Evolutionary conservation across 2,113 vertebrate species (phyloP).

Genomic region (Sarotherodon lohbergeri): DNA sequence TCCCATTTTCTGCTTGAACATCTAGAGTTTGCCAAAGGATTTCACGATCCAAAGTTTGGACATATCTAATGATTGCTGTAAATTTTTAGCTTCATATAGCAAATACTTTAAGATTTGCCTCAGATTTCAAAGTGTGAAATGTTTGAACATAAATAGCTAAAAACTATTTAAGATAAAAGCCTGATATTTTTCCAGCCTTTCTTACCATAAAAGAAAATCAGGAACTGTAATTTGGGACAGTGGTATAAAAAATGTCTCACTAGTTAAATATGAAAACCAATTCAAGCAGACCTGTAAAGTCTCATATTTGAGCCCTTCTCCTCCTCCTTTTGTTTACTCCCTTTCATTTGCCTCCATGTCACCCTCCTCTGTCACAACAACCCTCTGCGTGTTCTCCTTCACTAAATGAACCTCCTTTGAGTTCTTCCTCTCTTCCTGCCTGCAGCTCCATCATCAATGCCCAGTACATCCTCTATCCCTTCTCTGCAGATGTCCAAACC

Average conservation of each 20-base stretch:
- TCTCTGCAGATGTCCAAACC: background rate
- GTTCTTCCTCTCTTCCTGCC: background rate
- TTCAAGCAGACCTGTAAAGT: background rate
- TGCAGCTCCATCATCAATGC: background rate
- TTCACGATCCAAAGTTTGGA: background rate
- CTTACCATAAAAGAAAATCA: background rate
- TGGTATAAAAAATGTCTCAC: background rate
- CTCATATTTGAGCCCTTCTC: background rate
- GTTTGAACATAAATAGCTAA: background rate
- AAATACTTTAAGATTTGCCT: background rate
- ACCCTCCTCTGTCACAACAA: background rate
- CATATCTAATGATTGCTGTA: background rate
- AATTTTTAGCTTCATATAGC: background rate
- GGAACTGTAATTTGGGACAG: background rate
- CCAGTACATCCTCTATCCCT: background rate
- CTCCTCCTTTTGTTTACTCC: background rate
- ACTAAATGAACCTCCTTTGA: background rate
- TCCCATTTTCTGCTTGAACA: background rate
- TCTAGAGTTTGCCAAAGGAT: background rate
- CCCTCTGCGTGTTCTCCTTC: background rate
- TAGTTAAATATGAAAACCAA: background rate
- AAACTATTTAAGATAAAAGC: background rate
- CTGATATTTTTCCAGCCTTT: background rate
- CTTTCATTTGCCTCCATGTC: background rate
- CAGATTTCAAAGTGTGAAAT: no score